phyloP scores from a whole-genome alignment of 1,140 invertebrate genomes.

The Monochamus saltuarius region DNA sequence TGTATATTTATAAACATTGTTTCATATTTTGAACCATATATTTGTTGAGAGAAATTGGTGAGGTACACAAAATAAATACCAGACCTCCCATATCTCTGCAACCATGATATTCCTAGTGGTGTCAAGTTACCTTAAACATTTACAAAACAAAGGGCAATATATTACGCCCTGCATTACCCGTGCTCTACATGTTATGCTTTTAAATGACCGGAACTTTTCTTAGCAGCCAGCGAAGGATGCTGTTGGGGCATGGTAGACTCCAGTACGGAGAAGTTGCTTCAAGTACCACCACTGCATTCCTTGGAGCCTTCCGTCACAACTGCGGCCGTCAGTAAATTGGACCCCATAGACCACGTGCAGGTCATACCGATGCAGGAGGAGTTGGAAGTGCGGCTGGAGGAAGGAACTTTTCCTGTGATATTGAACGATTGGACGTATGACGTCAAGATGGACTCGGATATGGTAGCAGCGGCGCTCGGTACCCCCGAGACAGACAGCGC shows the following conservation, averaged over 20 bases:
- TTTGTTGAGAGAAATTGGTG: too few species aligned
- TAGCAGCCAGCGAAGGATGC: constrained; percentile 45
- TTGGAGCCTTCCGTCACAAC: constrained; percentile 38
- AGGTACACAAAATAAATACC: not conserved
- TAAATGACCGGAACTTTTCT: constrained; percentile 28
- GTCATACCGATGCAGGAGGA: constrained; percentile 58
- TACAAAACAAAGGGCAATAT: constrained; percentile 8
- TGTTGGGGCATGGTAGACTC: constrained; percentile 54
- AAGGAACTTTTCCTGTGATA: constrained; percentile 51
- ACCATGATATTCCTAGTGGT: not conserved
- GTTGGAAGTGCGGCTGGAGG: constrained; percentile 55
- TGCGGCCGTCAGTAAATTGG: not conserved
- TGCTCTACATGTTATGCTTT: constrained; percentile 21
- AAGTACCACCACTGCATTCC: constrained; percentile 48
- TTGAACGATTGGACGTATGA: constrained; percentile 47
- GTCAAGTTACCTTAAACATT: constrained; percentile 9
- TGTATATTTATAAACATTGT: too few species aligned
- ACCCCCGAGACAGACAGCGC: constrained; percentile 31
- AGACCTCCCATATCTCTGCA: not conserved
- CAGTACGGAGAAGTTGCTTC: constrained; percentile 53
- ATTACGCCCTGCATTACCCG: constrained; percentile 2
- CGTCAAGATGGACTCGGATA: constrained; percentile 50
- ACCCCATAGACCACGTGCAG: constrained; percentile 48
- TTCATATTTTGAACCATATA: too few species aligned
- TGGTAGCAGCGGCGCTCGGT: constrained; percentile 45